Conservation (phyloP, 1,140 invertebrate genomes). For the Solenopsis fugax region DNA sequence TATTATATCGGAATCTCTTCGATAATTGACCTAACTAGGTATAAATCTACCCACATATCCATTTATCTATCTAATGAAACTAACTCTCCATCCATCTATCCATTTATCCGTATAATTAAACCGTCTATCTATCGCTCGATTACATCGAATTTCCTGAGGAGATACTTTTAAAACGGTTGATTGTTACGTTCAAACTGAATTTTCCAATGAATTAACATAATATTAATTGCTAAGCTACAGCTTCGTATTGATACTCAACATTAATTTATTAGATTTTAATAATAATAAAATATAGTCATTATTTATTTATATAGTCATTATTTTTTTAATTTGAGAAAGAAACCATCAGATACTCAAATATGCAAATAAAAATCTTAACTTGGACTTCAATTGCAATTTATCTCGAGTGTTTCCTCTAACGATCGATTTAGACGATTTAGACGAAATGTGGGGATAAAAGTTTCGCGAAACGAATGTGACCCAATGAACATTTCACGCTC, state of each 20-base stretch:
- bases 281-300: background rate
- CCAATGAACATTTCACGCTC: constrained; percentile 58
- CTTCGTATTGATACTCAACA: background rate
- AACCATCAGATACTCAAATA: background rate
- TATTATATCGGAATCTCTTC: constrained; percentile 48
- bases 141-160: constrained; percentile 38
- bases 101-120: constrained; percentile 54
- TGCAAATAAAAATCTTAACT: constrained; percentile 47
- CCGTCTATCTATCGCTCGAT: constrained; percentile 20
- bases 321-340: background rate
- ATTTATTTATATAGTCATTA: background rate
- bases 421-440: constrained; percentile 47
- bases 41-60: constrained; percentile 55
- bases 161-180: constrained; percentile 5
- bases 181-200: background rate
- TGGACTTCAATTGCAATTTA: constrained; percentile 34
- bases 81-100: constrained; percentile 42
- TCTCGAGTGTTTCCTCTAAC: constrained; percentile 38
- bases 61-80: constrained; percentile 64
- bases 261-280: background rate
- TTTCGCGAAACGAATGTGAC: constrained; percentile 49
- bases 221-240: background rate
- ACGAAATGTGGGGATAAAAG: constrained; percentile 51
- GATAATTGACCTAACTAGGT: constrained; percentile 54
- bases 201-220: background rate